Percentiles rank a stretch among this genome's conserved stretches.
phyloP scores from a whole-genome alignment of 2,888 invertebrate species.

The Abscondita cerata region DNA sequence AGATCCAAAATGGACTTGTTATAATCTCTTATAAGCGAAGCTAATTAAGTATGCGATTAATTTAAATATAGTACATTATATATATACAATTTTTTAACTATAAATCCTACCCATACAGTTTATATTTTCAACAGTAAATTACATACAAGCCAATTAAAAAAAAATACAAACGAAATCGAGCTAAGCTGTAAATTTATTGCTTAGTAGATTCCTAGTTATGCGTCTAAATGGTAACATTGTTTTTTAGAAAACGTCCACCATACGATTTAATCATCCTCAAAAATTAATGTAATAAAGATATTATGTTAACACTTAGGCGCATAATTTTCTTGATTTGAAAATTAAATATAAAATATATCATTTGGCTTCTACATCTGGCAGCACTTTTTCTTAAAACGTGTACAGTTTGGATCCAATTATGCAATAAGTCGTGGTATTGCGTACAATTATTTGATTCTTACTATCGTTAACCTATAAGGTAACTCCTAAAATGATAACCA shows the following conservation, averaged over 20 bases:
- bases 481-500: conserved; percentile 73
- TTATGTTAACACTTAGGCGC: no score
- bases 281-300: no score
- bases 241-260: no score
- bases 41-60: conserved; percentile 30
- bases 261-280: no score
- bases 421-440: conserved; percentile 16
- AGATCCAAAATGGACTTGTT: neutral
- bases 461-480: conserved; percentile 28
- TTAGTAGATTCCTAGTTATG: conserved; percentile 10
- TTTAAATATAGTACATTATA: conserved; percentile 26
- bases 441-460: conserved; percentile 16
- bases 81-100: conserved; percentile 27
- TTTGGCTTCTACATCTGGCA: conserved; percentile 19
- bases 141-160: neutral
- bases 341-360: conserved; percentile 11
- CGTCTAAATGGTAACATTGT: no score
- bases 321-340: conserved; percentile 8
- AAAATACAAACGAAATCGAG: conserved; percentile 13
- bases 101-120: conserved; percentile 17
- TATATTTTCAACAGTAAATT: conserved; percentile 7
- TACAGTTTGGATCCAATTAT: conserved; percentile 9
- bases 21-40: conserved; percentile 4
- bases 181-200: conserved; percentile 19
- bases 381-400: conserved; percentile 10